These are phyloP conservation scores for Gobio occitaniae DNA, from an alignment of 2,797 vertebrate genomes.

Conservation along the genomic window DNA sequence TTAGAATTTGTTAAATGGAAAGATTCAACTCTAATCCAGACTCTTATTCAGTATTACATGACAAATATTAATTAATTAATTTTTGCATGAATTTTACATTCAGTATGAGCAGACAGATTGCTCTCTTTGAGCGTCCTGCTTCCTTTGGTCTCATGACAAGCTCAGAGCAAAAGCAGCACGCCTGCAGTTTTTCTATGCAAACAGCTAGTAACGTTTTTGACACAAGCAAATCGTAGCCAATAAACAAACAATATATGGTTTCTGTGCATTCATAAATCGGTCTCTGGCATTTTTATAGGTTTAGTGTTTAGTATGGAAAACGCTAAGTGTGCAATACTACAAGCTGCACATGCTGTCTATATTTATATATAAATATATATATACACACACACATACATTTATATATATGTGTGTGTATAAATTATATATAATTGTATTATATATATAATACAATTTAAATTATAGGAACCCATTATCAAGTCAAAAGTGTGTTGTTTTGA, in stretches of 20 bases:
- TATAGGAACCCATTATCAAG: not conserved
- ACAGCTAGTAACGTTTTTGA: slow-evolving; percentile 1
- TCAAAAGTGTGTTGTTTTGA: slow-evolving; percentile 16
- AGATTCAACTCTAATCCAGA: not conserved
- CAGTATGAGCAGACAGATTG: not conserved
- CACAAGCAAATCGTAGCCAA: not conserved
- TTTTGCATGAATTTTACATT: not conserved
- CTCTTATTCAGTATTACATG: not conserved
- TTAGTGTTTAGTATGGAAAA: not conserved
- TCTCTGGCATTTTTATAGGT: slow-evolving; percentile 12
- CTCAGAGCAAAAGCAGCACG: not conserved
- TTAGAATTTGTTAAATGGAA: slow-evolving; percentile 1
- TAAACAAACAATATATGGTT: slow-evolving; percentile 12
- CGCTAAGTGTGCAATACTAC: not conserved
- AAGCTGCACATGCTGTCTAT: not conserved
- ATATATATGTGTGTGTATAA: no score
- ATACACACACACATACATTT: no score
- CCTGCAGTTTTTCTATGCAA: slow-evolving; percentile 2
- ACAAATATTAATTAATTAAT: slow-evolving; percentile 1
- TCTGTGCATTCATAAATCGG: not conserved
- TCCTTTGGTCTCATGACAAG: not conserved
- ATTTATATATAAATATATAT: no score
- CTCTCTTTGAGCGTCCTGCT: not conserved
- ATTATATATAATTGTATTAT: no score
- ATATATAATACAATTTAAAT: not conserved